phyloP scores from a whole-genome alignment of 2,113 vertebrate species.

The Picathartes gymnocephalus region DNA sequence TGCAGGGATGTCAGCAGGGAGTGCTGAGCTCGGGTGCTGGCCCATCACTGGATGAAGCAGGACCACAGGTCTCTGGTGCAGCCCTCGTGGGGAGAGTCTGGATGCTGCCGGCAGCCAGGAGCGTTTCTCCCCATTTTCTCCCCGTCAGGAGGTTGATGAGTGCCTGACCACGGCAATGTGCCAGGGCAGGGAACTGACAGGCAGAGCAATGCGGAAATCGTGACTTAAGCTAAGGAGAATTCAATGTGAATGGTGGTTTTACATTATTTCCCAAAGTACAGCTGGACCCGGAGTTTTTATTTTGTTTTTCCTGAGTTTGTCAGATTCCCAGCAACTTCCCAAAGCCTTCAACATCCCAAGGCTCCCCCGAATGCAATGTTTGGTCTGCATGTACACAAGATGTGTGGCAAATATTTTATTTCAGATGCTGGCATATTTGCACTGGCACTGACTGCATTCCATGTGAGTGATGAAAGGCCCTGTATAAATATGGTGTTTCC shows the following conservation, averaged over 20 bases:
- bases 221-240: neutral
- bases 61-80: too few relatives aligned
- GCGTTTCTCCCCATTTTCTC: neutral
- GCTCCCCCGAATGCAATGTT: neutral
- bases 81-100: neutral
- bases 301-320: neutral
- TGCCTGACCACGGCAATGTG: neutral
- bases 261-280: neutral
- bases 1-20: neutral
- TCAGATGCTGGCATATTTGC: conserved; percentile 63
- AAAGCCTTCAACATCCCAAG: neutral
- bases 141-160: neutral
- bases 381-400: conserved; percentile 33
- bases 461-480: conserved; percentile 65
- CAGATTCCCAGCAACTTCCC: neutral
- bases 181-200: neutral
- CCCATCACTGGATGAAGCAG: neutral
- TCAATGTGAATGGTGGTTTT: neutral
- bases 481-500: conserved; percentile 65
- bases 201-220: neutral
- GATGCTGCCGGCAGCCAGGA: neutral
- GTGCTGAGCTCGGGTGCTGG: fast-evolving
- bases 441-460: conserved; percentile 49
- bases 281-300: neutral
- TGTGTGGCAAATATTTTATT: conserved; percentile 60